Conservation (phyloP, 2,888 invertebrate species). For the Unio delphinus region DNA sequence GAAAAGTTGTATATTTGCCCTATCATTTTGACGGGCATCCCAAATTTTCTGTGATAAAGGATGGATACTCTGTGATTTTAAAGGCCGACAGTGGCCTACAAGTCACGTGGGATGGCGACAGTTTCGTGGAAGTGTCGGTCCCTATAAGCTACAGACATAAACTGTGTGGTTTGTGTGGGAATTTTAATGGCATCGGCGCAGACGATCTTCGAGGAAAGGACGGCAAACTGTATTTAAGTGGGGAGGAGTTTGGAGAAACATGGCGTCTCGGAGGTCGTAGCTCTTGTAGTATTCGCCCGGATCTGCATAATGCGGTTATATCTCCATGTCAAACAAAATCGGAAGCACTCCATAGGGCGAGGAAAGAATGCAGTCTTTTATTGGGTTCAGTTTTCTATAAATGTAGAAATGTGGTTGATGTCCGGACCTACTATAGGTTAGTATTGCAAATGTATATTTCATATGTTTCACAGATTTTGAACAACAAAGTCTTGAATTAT, state of each 20-base stretch:
- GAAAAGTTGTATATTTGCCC: conserved; percentile 82
- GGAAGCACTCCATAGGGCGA: conserved; percentile 44
- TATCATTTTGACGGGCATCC: conserved; percentile 73
- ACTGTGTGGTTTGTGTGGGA: conserved; percentile 94
- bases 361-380: conserved; percentile 74
- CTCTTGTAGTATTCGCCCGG: conserved; percentile 56
- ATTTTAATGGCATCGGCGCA: conserved; percentile 88
- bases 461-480: too few relatives aligned
- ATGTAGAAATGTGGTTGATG: conserved; percentile 86
- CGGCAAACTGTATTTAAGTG: conserved; percentile 77
- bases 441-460: conserved; percentile 21
- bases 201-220: conserved; percentile 81
- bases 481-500: too few relatives aligned
- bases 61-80: conserved; percentile 71
- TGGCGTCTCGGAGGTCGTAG: conserved; percentile 89
- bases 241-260: conserved; percentile 84
- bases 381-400: conserved; percentile 79
- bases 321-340: conserved; percentile 52
- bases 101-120: conserved; percentile 93
- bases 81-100: conserved; percentile 78
- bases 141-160: conserved; percentile 82
- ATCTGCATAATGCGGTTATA: conserved; percentile 27
- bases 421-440: conserved; percentile 84
- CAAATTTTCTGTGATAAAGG: conserved; percentile 74
- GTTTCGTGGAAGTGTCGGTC: conserved; percentile 88